These are phyloP conservation scores for Pristionchus exspectatus DNA, from an alignment of 2,888 invertebrate genomes.

Conservation along the genomic window DNA sequence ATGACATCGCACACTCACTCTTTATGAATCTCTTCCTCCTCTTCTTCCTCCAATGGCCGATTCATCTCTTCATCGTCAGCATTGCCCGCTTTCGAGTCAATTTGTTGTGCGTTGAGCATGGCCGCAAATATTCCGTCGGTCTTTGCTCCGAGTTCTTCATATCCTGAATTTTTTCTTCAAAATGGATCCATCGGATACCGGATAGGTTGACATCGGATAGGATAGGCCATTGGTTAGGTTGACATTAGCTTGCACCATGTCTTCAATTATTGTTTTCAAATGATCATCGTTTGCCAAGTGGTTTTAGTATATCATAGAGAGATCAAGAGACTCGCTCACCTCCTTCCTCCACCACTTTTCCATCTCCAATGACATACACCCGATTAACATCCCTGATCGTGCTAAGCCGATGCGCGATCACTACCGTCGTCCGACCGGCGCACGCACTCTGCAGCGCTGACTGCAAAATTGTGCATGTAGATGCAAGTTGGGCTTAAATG, in stretches of 20 bases:
- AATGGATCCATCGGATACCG: too few species aligned
- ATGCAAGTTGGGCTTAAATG: too few species aligned
- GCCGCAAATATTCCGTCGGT: not conserved
- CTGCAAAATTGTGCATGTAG: too few species aligned
- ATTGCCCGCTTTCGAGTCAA: not conserved
- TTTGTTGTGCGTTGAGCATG: not conserved
- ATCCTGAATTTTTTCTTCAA: not conserved
- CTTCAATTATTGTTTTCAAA: too few species aligned
- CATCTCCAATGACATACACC: conserved; percentile 5
- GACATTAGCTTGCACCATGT: too few species aligned
- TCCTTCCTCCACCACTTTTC: conserved; percentile 39
- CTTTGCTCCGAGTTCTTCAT: not conserved
- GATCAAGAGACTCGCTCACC: not conserved
- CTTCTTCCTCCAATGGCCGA: not conserved
- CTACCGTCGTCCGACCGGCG: conserved; percentile 30
- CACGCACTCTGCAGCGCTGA: not conserved
- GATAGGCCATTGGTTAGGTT: too few species aligned
- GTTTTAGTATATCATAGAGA: too few species aligned
- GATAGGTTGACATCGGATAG: too few species aligned
- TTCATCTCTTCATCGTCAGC: not conserved
- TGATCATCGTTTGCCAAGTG: too few species aligned
- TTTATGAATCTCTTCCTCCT: not conserved
- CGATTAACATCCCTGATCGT: conserved; percentile 18
- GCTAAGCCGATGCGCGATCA: conserved; percentile 39
- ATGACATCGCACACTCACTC: not conserved